Conservation (phyloP, 2,797 vertebrate genomes). For the Catostomus latipinnis region DNA sequence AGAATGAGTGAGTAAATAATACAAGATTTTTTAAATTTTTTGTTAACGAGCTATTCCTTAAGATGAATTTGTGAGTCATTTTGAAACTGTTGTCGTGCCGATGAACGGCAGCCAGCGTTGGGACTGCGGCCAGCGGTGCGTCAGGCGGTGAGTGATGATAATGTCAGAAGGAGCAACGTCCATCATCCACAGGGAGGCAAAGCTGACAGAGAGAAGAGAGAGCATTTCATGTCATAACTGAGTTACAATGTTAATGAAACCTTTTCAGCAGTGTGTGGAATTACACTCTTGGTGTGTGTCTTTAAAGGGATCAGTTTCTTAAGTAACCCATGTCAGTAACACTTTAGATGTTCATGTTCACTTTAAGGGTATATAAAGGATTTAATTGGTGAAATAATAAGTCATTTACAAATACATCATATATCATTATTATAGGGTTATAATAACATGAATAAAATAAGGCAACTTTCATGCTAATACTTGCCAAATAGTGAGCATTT, state of each 20-base stretch:
- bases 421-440: too few species aligned
- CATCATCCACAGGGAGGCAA: slow-evolving; percentile 4
- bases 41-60: too few species aligned
- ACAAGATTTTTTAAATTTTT: too few species aligned
- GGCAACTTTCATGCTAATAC: neutral
- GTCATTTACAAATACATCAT: too few species aligned
- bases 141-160: slow-evolving; percentile 22
- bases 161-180: neutral
- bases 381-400: too few species aligned
- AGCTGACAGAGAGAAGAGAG: slow-evolving; percentile 5
- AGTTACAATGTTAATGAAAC: neutral
- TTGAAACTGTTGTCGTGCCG: neutral
- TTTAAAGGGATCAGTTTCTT: neutral
- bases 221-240: neutral
- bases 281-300: neutral
- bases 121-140: neutral
- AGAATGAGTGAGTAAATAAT: too few species aligned
- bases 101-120: neutral
- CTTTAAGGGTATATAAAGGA: too few species aligned
- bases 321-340: neutral
- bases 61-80: too few species aligned
- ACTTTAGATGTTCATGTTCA: too few species aligned
- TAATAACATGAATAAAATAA: too few species aligned
- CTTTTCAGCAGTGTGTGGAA: neutral
- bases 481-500: too few species aligned